Conservation (phyloP, 1,140 invertebrate genomes). For the Aradophagus sp. region DNA sequence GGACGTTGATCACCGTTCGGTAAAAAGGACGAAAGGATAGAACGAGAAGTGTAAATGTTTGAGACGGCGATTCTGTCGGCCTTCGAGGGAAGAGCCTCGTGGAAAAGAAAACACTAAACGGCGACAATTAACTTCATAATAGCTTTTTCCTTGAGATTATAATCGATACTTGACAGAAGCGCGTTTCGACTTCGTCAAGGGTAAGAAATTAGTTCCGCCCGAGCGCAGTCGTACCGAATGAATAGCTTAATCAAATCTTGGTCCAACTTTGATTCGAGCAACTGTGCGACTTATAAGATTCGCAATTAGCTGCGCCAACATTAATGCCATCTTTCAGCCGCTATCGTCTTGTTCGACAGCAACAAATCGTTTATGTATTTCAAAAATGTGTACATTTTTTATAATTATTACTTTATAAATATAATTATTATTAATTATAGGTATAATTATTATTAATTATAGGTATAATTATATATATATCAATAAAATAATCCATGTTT, state of each 20-base stretch:
- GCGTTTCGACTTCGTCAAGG: conserved; percentile 57
- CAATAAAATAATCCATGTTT: too few relatives aligned
- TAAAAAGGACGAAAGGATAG: too few relatives aligned
- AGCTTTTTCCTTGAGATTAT: conserved; percentile 38
- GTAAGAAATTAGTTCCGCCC: conserved; percentile 59
- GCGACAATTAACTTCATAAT: conserved; percentile 28
- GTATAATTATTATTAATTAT: too few relatives aligned
- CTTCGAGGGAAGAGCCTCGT: too few relatives aligned
- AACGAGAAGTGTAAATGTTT: too few relatives aligned
- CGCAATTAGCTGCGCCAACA: conserved; percentile 51
- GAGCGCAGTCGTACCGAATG: conserved; percentile 57
- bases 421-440: too few relatives aligned
- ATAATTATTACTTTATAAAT: too few relatives aligned
- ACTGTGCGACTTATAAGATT: conserved; percentile 53
- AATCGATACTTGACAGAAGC: conserved; percentile 46
- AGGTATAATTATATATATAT: too few relatives aligned
- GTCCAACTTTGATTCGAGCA: conserved; percentile 58
- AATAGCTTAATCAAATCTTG: conserved; percentile 66
- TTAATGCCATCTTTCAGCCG: conserved; percentile 22
- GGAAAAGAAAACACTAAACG: conserved; percentile 15
- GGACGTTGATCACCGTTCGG: too few relatives aligned
- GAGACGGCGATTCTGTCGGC: too few relatives aligned
- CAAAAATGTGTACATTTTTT: too few relatives aligned
- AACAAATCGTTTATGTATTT: conserved; percentile 9
- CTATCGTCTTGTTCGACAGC: conserved; percentile 11